Conservation (phyloP, 2,797 vertebrate species). For the Pseudopleuronectes americanus region DNA sequence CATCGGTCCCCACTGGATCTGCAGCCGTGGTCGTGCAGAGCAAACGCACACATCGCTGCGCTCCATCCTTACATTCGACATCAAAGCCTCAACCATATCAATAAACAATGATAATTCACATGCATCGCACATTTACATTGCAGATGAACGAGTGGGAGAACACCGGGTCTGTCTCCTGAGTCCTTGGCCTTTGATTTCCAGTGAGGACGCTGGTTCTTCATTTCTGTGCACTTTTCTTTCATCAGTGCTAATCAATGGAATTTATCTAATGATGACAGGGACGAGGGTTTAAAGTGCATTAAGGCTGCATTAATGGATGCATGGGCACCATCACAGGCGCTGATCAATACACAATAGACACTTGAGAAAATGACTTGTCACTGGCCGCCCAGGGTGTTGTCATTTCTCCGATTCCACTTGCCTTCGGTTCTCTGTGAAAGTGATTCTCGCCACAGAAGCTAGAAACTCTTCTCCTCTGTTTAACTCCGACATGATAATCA, state of each 20-base stretch:
- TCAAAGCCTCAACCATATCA: slow-evolving; percentile 31
- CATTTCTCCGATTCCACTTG: slow-evolving; percentile 13
- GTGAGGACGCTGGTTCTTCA: slow-evolving; percentile 21
- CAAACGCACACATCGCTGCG: not conserved
- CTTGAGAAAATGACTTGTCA: slow-evolving; percentile 47
- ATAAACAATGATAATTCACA: slow-evolving; percentile 19
- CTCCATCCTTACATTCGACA: not conserved
- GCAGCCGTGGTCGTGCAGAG: slow-evolving; percentile 5
- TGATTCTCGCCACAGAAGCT: too few relatives aligned
- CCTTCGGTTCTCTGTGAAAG: slow-evolving; percentile 5
- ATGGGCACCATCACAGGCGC: slow-evolving; percentile 35
- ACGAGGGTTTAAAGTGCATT: slow-evolving; percentile 55
- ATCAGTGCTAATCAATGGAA: slow-evolving; percentile 64
- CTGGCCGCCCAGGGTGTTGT: slow-evolving; percentile 15
- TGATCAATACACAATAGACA: slow-evolving; percentile 67
- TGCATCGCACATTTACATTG: slow-evolving; percentile 10
- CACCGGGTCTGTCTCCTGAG: slow-evolving; percentile 5
- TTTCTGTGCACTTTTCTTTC: slow-evolving; percentile 60
- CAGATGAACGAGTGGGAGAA: slow-evolving; percentile 27
- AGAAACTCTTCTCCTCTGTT: too few relatives aligned
- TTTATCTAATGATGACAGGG: slow-evolving; percentile 64
- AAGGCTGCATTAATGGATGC: slow-evolving; percentile 45
- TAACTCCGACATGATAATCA: too few relatives aligned
- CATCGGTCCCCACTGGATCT: slow-evolving; percentile 1
- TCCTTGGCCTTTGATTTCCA: slow-evolving; percentile 54